Evolutionary conservation across 1,140 invertebrate genomes (phyloP), one percentile per base, ranked within the genome.

Genomic region (Caenorhabditis latens): DNA sequence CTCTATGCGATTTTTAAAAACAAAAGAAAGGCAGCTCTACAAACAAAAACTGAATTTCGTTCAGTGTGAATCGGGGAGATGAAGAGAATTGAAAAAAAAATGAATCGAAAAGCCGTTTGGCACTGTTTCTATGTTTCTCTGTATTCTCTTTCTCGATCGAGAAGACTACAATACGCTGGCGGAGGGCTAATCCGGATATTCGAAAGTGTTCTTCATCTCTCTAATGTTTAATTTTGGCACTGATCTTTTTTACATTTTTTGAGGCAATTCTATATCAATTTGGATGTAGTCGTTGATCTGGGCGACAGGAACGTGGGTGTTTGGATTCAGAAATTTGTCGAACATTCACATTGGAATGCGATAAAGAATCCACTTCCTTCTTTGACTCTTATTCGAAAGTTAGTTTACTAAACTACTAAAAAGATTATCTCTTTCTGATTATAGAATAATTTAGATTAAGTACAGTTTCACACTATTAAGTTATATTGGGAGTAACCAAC

Each of bases 181-280:
- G 43, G 32, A 32, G 32, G 32, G 71, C 46, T 79, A 79, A 79
- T 79, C 71, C 71, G 71, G 71, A 79, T 79, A 53, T 79, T 79
- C 71, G 71, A 79, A 50, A 79, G 71, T 53, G 71, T 79, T 79
- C 71, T 79, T 48, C 46, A 50, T 79, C 71, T 48, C 21, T 79
- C n/a, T 7, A 71, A 46, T n/a, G 65, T 71, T 43, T 71, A 71
- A 71, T 8, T 67, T 79, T 79, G 71, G 43, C 71, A 50, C 71
- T 79, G 71, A 79, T 79, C 71, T 79, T n/a, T 79, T 79, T 79
- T 46, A 13, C 50, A n/a, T 48, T 79, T 79, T 50, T 79, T 46
- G 16, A 71, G 16, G 40, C 65, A 71, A 46, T 71, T 61, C 24
- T 2, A 21, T 21, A 9, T 32, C 58, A 61, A 61, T 61, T 61